A percentile compares a stretch with the other conserved stretches of the same genome.
phyloP scores from a whole-genome alignment of 2,113 vertebrate genomes.

The Sula dactylatra region DNA sequence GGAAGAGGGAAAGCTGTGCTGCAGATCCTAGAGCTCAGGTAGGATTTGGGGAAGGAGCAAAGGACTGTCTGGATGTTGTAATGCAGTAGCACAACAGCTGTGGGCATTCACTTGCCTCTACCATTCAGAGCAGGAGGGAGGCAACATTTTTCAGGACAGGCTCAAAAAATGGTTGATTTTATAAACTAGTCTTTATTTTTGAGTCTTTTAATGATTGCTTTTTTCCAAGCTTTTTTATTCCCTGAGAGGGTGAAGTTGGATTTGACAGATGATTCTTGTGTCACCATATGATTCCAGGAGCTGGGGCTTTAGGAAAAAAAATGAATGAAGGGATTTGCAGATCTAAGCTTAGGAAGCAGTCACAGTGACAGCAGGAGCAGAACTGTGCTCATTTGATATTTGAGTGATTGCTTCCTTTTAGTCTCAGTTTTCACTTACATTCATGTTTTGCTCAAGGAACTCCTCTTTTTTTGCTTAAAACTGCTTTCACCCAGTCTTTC shows the following conservation, averaged over 20 bases:
- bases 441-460: background rate
- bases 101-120: background rate
- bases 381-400: background rate
- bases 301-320: background rate
- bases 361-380: background rate
- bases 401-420: background rate
- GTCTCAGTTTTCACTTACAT: background rate
- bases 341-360: background rate
- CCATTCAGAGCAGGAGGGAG: background rate
- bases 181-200: background rate
- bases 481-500: background rate
- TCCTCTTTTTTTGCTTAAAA: background rate
- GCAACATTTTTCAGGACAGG: background rate
- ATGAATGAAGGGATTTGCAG: background rate
- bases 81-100: background rate
- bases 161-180: background rate
- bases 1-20: constrained; percentile 21
- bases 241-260: background rate
- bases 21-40: constrained; percentile 16
- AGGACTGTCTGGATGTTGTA: background rate
- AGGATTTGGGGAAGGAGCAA: background rate
- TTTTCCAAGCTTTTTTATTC: background rate
- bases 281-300: background rate
- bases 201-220: background rate
- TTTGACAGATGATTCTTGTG: background rate